These are phyloP conservation scores for Nasonia oneida DNA, from an alignment of 2,888 invertebrate species.

Conservation along the genomic window DNA sequence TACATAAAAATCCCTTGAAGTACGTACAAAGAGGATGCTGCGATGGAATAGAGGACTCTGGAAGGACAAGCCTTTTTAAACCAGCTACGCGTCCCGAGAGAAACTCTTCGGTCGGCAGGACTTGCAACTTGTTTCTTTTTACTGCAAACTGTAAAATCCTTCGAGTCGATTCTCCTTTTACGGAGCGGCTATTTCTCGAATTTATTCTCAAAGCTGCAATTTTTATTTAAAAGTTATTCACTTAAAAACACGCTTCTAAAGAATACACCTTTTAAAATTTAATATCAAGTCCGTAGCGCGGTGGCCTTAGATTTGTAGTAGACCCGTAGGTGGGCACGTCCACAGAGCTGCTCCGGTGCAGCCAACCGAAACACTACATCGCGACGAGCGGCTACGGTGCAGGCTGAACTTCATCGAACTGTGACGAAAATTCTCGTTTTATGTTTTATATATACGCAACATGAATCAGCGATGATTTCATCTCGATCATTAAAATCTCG, in stretches of 20 bases:
- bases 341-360: background rate
- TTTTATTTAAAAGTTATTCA: background rate
- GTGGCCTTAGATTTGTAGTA: background rate
- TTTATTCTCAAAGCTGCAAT: background rate
- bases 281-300: background rate
- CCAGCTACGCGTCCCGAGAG: background rate
- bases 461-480: background rate
- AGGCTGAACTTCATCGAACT: background rate
- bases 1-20: slow-evolving; percentile 3
- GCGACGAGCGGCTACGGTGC: background rate
- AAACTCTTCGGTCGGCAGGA: background rate
- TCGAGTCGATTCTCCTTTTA: background rate
- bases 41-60: background rate
- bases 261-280: background rate
- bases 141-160: background rate
- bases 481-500: background rate
- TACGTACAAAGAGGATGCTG: background rate
- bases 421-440: slow-evolving; percentile 7
- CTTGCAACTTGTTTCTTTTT: slow-evolving; percentile 1
- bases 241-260: background rate
- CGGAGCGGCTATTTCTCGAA: background rate
- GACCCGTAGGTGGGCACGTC: slow-evolving; percentile 1
- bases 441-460: background rate
- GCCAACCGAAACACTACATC: slow-evolving; percentile 5
- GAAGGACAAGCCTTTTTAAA: background rate